Evolutionary conservation across 2,888 invertebrate genomes (phyloP), one percentile per base, ranked within the genome.

Genomic region (Apocheima hispidaria): DNA sequence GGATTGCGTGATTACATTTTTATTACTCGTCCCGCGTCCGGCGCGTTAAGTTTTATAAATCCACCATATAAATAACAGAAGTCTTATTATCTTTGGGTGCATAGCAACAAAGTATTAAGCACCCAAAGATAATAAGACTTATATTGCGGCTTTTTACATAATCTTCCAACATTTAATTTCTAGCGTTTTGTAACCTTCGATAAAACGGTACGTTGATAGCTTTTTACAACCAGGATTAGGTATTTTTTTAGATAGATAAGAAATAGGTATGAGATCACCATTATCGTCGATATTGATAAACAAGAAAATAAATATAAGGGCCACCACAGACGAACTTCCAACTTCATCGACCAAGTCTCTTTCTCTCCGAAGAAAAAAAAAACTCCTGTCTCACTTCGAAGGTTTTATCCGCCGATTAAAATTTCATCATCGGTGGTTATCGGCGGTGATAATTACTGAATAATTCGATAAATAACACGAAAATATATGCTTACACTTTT

Each of bases 401-500:
- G n/a, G n/a, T n/a, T n/a, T n/a, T n/a, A n/a, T n/a, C n/a, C n/a
- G n/a, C n/a, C n/a, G n/a, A n/a, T n/a, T n/a, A n/a, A n/a, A n/a
- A n/a, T n/a, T n/a, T n/a, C n/a, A n/a, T n/a, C n/a, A n/a, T n/a
- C n/a, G n/a, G n/a, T n/a, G n/a, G n/a, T n/a, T 23, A 23, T 23
- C 3, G 12, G 30, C 14, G 35, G 12, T 35, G 3, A 18, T 4
- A 18, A 38, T 38, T 2, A 18, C 4, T 38, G 16, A 38, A 10
- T 38, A 18, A 9, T 12, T 48, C 10, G 16, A 18, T 26, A 44
- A 43, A 57, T 36, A 57, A 49, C 38, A 63, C 33, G n/a, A 21
- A 10, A 16, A 20, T 10, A 48, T 41, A 28, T 53, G 56, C 61
- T 62, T 62, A 56, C 52, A 57, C 28, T 38, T 56, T 28, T 56